Conservation (phyloP, 2,113 vertebrate species). For the Andinoacara biseriatus region DNA sequence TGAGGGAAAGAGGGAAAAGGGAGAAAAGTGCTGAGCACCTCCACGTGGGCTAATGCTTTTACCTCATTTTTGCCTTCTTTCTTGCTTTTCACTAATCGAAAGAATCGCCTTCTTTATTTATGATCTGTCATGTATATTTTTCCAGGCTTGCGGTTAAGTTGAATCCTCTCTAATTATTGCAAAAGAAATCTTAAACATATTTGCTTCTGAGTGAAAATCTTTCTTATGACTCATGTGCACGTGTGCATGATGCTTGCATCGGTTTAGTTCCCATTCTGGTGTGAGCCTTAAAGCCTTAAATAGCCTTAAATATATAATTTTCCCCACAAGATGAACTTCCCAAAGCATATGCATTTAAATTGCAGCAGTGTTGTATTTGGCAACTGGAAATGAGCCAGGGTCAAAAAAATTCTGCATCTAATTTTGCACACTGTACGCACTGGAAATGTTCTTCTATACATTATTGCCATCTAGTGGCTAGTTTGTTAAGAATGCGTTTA, state of each 20-base stretch:
- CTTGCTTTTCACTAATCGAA: not conserved
- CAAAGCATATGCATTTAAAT: constrained; percentile 36
- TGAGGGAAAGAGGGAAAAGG: constrained; percentile 6
- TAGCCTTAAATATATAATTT: constrained; percentile 36
- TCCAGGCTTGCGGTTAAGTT: not conserved
- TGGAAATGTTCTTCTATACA: constrained; percentile 20
- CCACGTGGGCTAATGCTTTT: constrained; percentile 55
- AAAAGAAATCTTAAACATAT: not conserved
- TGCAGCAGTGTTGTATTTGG: constrained; percentile 35
- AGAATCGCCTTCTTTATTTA: not conserved
- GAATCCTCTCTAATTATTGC: not conserved
- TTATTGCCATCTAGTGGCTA: constrained; percentile 72
- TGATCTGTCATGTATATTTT: not conserved
- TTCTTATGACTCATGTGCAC: not conserved
- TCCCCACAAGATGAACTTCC: constrained; percentile 39
- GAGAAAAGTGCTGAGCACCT: constrained; percentile 52
- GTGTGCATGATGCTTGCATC: not conserved
- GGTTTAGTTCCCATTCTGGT: constrained; percentile 20
- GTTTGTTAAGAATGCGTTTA: not conserved
- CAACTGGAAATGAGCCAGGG: constrained; percentile 34
- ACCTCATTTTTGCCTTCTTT: constrained; percentile 6
- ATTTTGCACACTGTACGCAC: not conserved
- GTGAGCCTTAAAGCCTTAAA: constrained; percentile 22
- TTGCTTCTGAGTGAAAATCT: not conserved
- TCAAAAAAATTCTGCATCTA: not conserved